phyloP scores from a whole-genome alignment of 2,113 vertebrate genomes.

The Cololabis saira region DNA sequence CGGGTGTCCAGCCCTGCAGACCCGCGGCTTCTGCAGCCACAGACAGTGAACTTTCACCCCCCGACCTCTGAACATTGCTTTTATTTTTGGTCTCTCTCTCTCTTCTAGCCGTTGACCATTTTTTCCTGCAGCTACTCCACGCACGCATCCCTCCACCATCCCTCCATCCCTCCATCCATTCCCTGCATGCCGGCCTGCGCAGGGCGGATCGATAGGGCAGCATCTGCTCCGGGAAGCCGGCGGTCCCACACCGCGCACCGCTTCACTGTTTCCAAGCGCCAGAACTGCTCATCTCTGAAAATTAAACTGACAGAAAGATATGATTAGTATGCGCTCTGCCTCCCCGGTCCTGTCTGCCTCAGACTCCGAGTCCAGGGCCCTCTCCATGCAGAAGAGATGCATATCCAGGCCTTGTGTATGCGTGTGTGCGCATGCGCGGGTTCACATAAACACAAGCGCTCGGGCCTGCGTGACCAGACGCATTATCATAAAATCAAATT shows the following conservation, averaged over 20 bases:
- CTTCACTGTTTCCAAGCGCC: conserved; percentile 73
- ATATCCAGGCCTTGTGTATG: background rate
- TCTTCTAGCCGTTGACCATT: conserved; percentile 76
- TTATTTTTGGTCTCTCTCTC: conserved; percentile 51
- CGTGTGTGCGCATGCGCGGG: conserved; percentile 1
- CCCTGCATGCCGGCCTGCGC: conserved; percentile 66
- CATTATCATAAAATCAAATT: background rate
- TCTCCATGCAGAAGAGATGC: background rate
- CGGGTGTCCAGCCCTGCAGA: background rate
- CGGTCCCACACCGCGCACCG: conserved; percentile 78
- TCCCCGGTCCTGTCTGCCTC: conserved; percentile 40
- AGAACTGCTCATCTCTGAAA: conserved; percentile 81
- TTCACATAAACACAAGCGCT: background rate
- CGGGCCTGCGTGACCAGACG: background rate
- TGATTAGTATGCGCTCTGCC: conserved; percentile 77
- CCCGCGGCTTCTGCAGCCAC: conserved; percentile 64
- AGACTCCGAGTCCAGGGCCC: conserved; percentile 36
- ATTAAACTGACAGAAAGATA: conserved; percentile 81
- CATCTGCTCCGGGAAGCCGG: conserved; percentile 82
- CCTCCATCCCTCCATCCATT: conserved; percentile 79
- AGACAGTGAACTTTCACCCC: conserved; percentile 83
- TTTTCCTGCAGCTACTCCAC: conserved; percentile 77
- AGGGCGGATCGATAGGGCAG: conserved; percentile 81
- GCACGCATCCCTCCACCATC: too few species aligned
- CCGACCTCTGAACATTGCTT: conserved; percentile 53